Conservation (phyloP, 2,888 invertebrate genomes). For the Protodeltote pygarga region DNA sequence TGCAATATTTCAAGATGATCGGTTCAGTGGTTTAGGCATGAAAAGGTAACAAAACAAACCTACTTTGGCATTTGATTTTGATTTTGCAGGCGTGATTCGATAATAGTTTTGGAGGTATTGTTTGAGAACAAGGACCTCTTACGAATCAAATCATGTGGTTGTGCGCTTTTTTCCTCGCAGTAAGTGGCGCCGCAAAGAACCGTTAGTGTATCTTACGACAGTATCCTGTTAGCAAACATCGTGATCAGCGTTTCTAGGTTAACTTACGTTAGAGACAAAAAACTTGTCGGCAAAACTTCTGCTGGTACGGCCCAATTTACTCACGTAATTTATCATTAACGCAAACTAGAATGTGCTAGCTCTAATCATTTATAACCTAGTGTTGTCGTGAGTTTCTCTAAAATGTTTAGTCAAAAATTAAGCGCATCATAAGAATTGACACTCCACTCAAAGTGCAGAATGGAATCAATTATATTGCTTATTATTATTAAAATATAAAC, state of each 20-base stretch:
- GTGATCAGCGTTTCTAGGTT: slow-evolving; percentile 52
- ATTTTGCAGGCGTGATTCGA: neutral
- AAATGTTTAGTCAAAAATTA: too few species aligned
- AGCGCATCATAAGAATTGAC: too few species aligned
- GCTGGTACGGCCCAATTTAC: slow-evolving; percentile 27
- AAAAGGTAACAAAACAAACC: too few species aligned
- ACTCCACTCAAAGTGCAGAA: too few species aligned
- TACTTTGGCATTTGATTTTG: too few species aligned
- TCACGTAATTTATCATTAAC: slow-evolving; percentile 25
- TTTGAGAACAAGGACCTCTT: slow-evolving; percentile 25
- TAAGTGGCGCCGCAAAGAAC: slow-evolving; percentile 34
- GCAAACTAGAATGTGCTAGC: slow-evolving; percentile 18
- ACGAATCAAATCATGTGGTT: slow-evolving; percentile 17
- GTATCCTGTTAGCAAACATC: slow-evolving; percentile 53
- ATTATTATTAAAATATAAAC: too few species aligned
- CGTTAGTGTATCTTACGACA: slow-evolving; percentile 48
- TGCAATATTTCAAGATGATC: too few species aligned
- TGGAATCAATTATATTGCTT: too few species aligned
- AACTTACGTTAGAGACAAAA: slow-evolving; percentile 47
- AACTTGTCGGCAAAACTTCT: slow-evolving; percentile 28
- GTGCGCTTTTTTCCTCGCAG: slow-evolving; percentile 26
- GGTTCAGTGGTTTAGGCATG: too few species aligned
- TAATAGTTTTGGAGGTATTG: slow-evolving; percentile 15
- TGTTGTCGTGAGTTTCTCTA: slow-evolving; percentile 2
- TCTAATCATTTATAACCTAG: slow-evolving; percentile 24